A percentile compares a stretch with the other conserved stretches of the same genome.
Evolutionary conservation across 2,888 invertebrate genomes (phyloP).

Genomic region (Ennomos erosarius): DNA sequence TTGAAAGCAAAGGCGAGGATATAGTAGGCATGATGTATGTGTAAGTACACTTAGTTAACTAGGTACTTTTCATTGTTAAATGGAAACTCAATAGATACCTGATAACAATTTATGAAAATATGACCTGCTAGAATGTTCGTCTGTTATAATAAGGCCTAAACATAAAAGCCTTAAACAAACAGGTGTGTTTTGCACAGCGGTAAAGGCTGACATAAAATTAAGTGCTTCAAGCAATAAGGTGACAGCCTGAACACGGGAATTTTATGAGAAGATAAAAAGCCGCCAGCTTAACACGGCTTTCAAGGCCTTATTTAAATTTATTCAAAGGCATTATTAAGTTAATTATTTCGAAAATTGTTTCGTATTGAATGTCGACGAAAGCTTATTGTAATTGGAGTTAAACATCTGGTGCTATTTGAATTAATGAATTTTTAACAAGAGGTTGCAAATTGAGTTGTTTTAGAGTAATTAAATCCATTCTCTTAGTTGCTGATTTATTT

Average conservation of each 20-base stretch:
- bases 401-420: slow-evolving; percentile 6
- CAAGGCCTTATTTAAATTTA: slow-evolving; percentile 16
- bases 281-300: slow-evolving; percentile 20
- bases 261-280: slow-evolving; percentile 42
- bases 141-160: slow-evolving; percentile 15
- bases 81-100: too few species aligned
- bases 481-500: too few species aligned
- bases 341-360: slow-evolving; percentile 21
- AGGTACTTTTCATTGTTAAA: too few species aligned
- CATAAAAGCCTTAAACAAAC: slow-evolving; percentile 13
- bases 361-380: slow-evolving; percentile 10
- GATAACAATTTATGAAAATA: too few species aligned
- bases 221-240: slow-evolving; percentile 49
- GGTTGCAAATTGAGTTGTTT: background rate
- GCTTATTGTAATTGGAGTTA: slow-evolving; percentile 26
- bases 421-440: slow-evolving; percentile 3
- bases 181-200: slow-evolving; percentile 11
- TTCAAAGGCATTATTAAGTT: slow-evolving; percentile 16
- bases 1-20: too few species aligned
- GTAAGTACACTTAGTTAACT: too few species aligned
- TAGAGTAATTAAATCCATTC: too few species aligned
- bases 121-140: background rate
- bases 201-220: slow-evolving; percentile 42
- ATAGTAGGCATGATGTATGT: too few species aligned
- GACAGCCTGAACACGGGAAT: slow-evolving; percentile 32